Evolutionary conservation across 1,140 invertebrate genomes (phyloP).

Genomic region (Tyrophagus putrescentiae): DNA sequence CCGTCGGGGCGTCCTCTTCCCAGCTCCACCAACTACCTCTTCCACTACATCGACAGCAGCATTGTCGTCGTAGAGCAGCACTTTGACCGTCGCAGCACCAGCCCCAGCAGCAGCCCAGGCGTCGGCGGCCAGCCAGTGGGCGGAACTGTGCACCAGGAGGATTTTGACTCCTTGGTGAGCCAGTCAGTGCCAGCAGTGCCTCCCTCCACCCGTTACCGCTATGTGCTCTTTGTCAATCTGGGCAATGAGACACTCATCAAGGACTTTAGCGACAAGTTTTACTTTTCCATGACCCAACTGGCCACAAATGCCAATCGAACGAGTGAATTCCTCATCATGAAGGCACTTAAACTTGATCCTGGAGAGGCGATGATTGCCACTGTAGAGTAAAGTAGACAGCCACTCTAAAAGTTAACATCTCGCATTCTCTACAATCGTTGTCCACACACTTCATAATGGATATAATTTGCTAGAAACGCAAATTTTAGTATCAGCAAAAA

Average conservation of each 20-base stretch:
- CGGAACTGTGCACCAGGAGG: not conserved
- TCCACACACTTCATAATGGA: no score
- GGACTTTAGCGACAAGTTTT: constrained; percentile 22
- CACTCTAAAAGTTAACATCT: no score
- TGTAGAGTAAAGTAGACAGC: constrained; percentile 21
- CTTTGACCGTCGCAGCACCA: constrained; percentile 16
- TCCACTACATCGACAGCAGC: constrained; percentile 21
- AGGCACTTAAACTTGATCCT: constrained; percentile 21
- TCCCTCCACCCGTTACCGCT: constrained; percentile 14
- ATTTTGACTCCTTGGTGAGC: no score
- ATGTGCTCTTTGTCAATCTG: constrained; percentile 20
- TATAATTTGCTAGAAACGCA: no score
- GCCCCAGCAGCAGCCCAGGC: no score
- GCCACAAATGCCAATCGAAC: constrained; percentile 16
- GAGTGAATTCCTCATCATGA: constrained; percentile 22
- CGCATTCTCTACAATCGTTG: no score
- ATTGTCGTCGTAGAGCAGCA: constrained; percentile 17
- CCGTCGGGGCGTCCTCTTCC: not conserved
- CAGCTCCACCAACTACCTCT: constrained; percentile 19
- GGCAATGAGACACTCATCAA: constrained; percentile 7
- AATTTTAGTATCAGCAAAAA: no score
- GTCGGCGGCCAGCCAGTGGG: not conserved
- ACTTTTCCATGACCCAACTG: constrained; percentile 16
- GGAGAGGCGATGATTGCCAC: constrained; percentile 22
- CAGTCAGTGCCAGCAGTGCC: not conserved